Conservation (phyloP, 2,888 invertebrate genomes). For the Melitaea athalia region DNA sequence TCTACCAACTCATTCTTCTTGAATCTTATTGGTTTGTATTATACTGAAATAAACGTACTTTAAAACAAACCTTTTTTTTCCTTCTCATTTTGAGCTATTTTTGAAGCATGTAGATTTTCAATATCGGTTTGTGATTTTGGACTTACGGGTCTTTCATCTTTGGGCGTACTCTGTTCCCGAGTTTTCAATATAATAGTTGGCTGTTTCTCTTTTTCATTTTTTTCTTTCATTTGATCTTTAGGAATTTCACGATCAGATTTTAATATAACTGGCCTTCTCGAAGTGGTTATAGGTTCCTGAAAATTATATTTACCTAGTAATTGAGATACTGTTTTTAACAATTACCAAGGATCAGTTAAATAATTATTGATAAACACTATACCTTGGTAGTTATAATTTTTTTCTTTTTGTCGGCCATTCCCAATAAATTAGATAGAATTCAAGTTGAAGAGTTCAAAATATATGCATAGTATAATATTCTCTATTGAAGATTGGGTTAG, state of each 20-base stretch:
- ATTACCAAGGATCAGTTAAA: background rate
- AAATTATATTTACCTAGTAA: slow-evolving; percentile 36
- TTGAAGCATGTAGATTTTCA: slow-evolving; percentile 65
- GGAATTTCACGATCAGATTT: slow-evolving; percentile 73
- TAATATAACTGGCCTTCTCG: slow-evolving; percentile 71
- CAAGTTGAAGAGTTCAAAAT: too few species aligned
- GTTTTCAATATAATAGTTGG: slow-evolving; percentile 88
- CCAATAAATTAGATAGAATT: too few species aligned
- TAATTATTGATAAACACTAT: slow-evolving; percentile 15
- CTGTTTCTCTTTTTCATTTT: slow-evolving; percentile 76
- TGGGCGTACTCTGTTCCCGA: slow-evolving; percentile 80
- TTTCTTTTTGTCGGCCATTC: slow-evolving; percentile 77
- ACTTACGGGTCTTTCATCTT: slow-evolving; percentile 83
- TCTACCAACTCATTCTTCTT: background rate
- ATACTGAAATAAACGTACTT: background rate
- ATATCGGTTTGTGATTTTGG: slow-evolving; percentile 78
- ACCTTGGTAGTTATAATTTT: slow-evolving; percentile 71
- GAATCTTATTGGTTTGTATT: background rate
- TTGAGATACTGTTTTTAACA: background rate
- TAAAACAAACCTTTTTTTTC: slow-evolving; percentile 66
- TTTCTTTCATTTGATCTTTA: slow-evolving; percentile 67
- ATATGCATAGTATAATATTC: too few species aligned
- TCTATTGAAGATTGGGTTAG: too few species aligned
- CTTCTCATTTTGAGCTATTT: slow-evolving; percentile 80
- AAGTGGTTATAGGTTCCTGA: slow-evolving; percentile 59